Evolutionary conservation across 2,888 invertebrate species (phyloP), one percentile per base, ranked within the genome.

Genomic region (Drosophila algonquin): DNA sequence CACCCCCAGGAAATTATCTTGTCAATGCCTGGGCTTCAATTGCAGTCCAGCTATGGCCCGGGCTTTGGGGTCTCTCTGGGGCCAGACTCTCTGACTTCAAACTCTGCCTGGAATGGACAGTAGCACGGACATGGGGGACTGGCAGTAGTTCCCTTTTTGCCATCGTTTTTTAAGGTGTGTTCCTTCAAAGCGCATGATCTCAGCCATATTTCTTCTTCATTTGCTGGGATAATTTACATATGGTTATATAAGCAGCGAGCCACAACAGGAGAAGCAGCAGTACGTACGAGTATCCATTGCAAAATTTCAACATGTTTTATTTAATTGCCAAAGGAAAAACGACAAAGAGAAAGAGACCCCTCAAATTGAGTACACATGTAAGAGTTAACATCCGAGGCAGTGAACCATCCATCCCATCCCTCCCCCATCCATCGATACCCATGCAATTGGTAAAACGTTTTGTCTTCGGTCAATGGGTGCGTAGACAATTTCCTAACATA

Each of bases 191-290:
- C 69, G 58, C 75, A 73, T 81, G 69, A 73, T 61, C 57, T 50
- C 56, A 77, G 56, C 82, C 72, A 86, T 87, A 86, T 86, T 82
- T 83, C 88, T 75, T 83, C 83, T 83, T 88, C 88, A 82, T 88
- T 83, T 86, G 78, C 68, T 72, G 74, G 80, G 71, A 88, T 88
- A 73, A 83, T 83, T 83, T 83, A 83, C 83, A 83, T 83, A 83
- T 86, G 78, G 86, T 83, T 83, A 88, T 83, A 86, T 86, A 83
- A 83, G 78, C 57, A 27, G 44, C 9, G 32, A 7, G n/a, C 40
- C 14, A 14, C 40, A 46, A 46, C 54, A 59, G 52, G 40, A 24
- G 10, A 24, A 46, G 57, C 52, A 53, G 21, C 44, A 18, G 30
- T 12, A 63, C 30, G n/a, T 32, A 46, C 58, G 56, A 18, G 51